Evolutionary conservation across 1,140 invertebrate genomes (phyloP).

Genomic region (Cardiocondyla obscurior): DNA sequence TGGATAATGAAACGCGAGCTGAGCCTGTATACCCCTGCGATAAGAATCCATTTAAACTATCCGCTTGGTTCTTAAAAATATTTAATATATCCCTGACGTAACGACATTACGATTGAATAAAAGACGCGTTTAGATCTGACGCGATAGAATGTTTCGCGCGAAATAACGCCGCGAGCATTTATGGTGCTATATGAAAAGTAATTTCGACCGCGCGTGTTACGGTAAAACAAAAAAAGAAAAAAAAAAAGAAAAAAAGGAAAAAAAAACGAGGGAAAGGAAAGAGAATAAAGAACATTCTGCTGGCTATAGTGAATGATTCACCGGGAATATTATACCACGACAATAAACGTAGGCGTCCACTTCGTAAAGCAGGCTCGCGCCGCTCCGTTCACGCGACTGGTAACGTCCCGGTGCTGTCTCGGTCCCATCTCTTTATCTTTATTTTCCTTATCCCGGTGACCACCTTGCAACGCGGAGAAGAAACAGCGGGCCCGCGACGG

Average conservation of each 20-base stretch:
- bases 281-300: conserved; percentile 29
- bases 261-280: no score
- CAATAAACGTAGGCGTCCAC: conserved; percentile 78
- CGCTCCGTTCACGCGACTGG: conserved; percentile 52
- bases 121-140: not conserved
- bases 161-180: not conserved
- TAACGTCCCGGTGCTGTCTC: conserved; percentile 48
- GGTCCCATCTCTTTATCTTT: conserved; percentile 75
- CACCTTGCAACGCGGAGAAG: conserved; percentile 62
- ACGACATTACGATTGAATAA: not conserved
- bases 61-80: not conserved
- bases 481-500: not conserved
- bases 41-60: no score
- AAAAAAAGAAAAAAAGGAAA: no score
- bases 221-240: not conserved
- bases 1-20: no score
- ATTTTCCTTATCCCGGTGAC: conserved; percentile 80
- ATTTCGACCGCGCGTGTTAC: not conserved
- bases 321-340: conserved; percentile 44
- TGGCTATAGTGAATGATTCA: conserved; percentile 57
- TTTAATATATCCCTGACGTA: not conserved
- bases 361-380: conserved; percentile 78
- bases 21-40: no score
- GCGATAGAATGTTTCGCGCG: not conserved
- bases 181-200: conserved; percentile 5